phyloP scores from a whole-genome alignment of 2,113 vertebrate genomes.

The Sceloporus tristichus region DNA sequence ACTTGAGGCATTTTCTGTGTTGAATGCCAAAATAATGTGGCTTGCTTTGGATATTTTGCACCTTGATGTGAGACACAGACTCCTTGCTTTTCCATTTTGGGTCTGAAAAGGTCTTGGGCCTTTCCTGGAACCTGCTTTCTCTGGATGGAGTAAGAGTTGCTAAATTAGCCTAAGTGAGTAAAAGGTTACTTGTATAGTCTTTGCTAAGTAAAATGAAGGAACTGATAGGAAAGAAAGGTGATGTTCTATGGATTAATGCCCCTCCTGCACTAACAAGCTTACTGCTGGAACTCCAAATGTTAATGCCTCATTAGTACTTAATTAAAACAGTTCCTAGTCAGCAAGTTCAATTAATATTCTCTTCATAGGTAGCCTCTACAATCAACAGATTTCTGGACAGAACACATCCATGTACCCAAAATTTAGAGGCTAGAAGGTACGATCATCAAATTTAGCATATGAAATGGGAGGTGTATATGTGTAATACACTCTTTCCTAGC shows the following conservation, averaged over 20 bases:
- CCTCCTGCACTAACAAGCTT: neutral
- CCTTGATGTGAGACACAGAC: too few species aligned
- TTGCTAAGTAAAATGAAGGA: neutral
- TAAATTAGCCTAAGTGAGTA: neutral
- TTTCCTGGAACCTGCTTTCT: neutral
- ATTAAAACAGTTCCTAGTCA: conserved; percentile 25
- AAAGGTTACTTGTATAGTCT: too few species aligned
- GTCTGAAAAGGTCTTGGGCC: too few species aligned
- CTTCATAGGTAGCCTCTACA: neutral
- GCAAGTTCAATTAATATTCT: conserved; percentile 7
- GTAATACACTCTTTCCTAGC: neutral
- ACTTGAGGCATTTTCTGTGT: too few species aligned
- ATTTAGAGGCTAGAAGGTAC: neutral
- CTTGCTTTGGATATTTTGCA: too few species aligned
- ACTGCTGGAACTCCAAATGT: neutral
- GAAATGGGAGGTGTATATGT: neutral
- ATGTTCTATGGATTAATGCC: neutral
- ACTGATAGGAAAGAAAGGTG: neutral
- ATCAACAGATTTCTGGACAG: neutral
- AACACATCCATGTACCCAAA: neutral
- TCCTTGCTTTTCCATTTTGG: too few species aligned
- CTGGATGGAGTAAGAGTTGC: neutral
- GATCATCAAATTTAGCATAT: neutral
- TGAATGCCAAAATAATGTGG: too few species aligned
- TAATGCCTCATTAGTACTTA: conserved; percentile 15